Evolutionary conservation across 2,797 vertebrate species (phyloP).

Genomic region (Propithecus deckenii): DNA sequence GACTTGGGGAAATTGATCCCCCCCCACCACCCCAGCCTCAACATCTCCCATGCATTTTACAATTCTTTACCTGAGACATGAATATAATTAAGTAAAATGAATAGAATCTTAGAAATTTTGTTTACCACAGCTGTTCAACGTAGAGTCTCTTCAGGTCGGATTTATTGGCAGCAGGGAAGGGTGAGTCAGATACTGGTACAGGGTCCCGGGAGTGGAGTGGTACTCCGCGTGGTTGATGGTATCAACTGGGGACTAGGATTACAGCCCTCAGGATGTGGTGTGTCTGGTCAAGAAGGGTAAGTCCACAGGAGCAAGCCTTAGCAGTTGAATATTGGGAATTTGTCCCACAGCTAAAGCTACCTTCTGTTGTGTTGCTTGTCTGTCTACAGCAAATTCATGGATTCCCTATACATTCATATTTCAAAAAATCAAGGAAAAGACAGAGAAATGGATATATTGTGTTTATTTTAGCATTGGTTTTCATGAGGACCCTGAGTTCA

Average conservation of each 20-base stretch:
- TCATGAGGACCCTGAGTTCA: not conserved
- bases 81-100: slow-evolving; percentile 7
- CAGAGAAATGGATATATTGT: not conserved
- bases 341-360: not conserved
- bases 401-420: not conserved
- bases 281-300: not conserved
- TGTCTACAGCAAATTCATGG: not conserved
- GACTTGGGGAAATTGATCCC: not conserved
- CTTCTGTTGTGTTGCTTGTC: not conserved
- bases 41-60: not conserved
- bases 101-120: not conserved
- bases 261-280: not conserved
- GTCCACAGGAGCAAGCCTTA: not conserved
- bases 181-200: not conserved
- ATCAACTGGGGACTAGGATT: not conserved
- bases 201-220: not conserved
- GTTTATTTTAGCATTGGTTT: slow-evolving; percentile 10
- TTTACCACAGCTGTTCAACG: not conserved
- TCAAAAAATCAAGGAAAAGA: slow-evolving; percentile 2
- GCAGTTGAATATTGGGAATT: not conserved
- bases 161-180: not conserved
- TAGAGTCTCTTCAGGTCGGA: not conserved
- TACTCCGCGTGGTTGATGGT: not conserved
- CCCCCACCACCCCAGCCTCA: not conserved
- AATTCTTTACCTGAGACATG: not conserved